Evolutionary conservation across 2,113 vertebrate genomes (phyloP).

Genomic region (Pomatostomus ruficeps): DNA sequence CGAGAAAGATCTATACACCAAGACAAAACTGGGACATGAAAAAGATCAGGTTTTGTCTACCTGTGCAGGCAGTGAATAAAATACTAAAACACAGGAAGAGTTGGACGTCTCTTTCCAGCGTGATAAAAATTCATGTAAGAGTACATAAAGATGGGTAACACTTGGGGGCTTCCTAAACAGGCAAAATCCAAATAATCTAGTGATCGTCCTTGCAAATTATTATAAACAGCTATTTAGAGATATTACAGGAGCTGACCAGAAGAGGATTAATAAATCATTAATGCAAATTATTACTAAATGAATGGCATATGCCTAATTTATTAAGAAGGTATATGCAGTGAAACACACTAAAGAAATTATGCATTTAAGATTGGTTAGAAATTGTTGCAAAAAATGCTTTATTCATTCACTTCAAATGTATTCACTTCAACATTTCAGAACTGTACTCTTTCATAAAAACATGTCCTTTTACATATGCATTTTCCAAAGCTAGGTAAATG

Average conservation of each 20-base stretch:
- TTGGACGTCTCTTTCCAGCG: fast-evolving
- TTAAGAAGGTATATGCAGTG: neutral
- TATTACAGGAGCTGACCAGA: neutral
- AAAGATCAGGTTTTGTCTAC: neutral
- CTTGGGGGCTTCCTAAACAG: neutral
- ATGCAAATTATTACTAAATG: neutral
- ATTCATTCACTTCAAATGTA: neutral
- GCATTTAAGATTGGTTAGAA: neutral
- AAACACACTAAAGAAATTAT: neutral
- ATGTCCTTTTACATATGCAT: neutral
- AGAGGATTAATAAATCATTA: neutral
- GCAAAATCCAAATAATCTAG: neutral
- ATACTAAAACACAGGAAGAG: neutral
- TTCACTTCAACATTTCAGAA: neutral
- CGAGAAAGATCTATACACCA: neutral
- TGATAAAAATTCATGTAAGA: neutral
- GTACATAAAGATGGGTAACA: neutral
- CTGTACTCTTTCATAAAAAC: neutral
- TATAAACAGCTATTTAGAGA: neutral
- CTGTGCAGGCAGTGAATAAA: neutral
- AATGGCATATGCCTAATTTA: neutral
- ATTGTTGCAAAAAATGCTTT: neutral
- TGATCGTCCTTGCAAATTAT: neutral
- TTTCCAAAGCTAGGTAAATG: neutral
- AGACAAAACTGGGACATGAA: neutral